Base-by-base conservation (phyloP, 1,140 invertebrate genomes). In the Drosophila bocqueti region DNA sequence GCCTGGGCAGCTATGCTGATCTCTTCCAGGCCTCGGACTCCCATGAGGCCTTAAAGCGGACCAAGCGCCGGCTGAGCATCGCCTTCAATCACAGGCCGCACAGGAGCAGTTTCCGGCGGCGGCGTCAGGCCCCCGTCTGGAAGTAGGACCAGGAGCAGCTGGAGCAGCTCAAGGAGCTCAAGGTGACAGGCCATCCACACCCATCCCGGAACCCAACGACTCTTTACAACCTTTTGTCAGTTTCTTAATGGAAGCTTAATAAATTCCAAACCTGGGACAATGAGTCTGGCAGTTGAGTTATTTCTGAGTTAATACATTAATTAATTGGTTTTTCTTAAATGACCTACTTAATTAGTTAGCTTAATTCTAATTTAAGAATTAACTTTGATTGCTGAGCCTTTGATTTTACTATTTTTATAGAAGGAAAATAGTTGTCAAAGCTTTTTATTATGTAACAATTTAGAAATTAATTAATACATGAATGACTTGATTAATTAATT, bases 1-100 rank as follows among this genome's bases (percentile, higher is more conserved):
- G 84, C 49, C 47, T 89, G 73, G 84, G 84, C 52, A 87, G 84
- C 63, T 58, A 89, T 29, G 81, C 61, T 4, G 52, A 15, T 16
- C n/a, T 55, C 15, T 10, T 45, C 21, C 47, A 58, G 50, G 21
- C 21, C n/a, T 55, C 26, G 5, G 45, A 52, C 26, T 73, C 81
- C 0, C 63, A 57, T 2, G 63, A 71, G 1, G 52, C 46, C 0
- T 18, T 78, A 0, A 77, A 66, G 0, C 84, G 84, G 13, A 74
- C 81, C 45, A 89, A 84, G 16, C 81, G 85, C 11, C 52, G 89
- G 11, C 42, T 87, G 7, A 78, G 81, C 13, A 63, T 87, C 0
- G 84, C 84, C 2, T 87, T 87, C 6, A 40, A 69, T 50, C 68
- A 65, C 46, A 78, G 75, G 7, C 59, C 46, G 6, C 7, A 6